Percentiles rank a stretch among this genome's conserved stretches.
These are phyloP conservation scores for Lycophotia porphyrea DNA, from an alignment of 2,888 invertebrate genomes.

Conservation along the genomic window DNA sequence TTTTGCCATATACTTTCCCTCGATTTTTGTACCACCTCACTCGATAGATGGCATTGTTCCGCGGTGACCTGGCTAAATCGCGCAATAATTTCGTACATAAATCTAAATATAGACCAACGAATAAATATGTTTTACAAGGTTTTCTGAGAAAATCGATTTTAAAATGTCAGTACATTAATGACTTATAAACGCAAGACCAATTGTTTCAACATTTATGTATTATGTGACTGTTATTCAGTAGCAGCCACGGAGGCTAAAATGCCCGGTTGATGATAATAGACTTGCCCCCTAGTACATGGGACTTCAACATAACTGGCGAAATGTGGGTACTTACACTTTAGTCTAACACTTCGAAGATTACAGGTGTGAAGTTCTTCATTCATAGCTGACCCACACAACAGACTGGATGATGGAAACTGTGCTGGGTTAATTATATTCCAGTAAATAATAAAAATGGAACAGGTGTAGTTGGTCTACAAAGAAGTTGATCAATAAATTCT, in stretches of 20 bases:
- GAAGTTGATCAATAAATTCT: constrained; percentile 20
- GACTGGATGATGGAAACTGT: background rate
- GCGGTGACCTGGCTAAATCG: background rate
- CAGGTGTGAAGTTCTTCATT: too few species aligned
- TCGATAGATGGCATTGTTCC: background rate
- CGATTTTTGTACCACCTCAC: background rate
- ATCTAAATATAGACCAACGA: background rate
- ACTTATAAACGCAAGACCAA: background rate
- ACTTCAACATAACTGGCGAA: background rate
- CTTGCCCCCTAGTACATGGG: background rate
- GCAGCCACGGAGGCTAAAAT: background rate
- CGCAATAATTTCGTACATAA: background rate
- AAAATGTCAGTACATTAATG: background rate
- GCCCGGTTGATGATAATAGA: background rate
- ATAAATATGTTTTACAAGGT: background rate
- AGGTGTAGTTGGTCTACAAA: background rate
- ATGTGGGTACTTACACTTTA: background rate
- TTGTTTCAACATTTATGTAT: background rate
- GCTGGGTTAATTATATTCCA: background rate
- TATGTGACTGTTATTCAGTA: background rate
- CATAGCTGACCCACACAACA: too few species aligned
- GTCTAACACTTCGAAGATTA: background rate
- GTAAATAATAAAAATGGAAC: background rate
- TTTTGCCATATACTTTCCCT: background rate
- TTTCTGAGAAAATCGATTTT: too few species aligned